These are phyloP conservation scores for Leuciscus idus DNA, from an alignment of 2,113 vertebrate species.

Conservation along the genomic window DNA sequence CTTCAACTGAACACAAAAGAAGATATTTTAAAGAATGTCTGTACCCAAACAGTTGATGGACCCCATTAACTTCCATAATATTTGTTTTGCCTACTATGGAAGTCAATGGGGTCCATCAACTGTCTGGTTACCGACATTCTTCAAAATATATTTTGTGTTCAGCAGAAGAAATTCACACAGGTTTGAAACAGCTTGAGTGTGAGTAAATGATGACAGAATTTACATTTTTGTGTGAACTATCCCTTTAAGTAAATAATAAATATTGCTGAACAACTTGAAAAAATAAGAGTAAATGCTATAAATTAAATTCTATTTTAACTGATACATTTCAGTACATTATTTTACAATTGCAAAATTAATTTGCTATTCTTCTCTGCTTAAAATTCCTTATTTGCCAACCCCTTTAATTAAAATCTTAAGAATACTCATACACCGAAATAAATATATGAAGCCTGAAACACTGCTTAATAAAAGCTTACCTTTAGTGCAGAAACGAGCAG, in stretches of 20 bases:
- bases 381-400: neutral
- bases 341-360: neutral
- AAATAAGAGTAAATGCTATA: neutral
- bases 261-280: neutral
- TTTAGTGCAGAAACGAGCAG: neutral
- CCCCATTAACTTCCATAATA: too few relatives aligned
- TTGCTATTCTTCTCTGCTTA: neutral
- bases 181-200: too few relatives aligned
- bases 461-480: neutral
- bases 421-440: neutral
- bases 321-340: neutral
- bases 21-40: too few relatives aligned
- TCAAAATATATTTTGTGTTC: too few relatives aligned
- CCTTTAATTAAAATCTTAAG: neutral
- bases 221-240: too few relatives aligned
- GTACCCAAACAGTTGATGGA: too few relatives aligned
- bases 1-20: too few relatives aligned
- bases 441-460: neutral
- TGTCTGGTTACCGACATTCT: too few relatives aligned
- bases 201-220: too few relatives aligned
- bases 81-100: too few relatives aligned
- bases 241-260: neutral
- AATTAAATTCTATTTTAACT: neutral
- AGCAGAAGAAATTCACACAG: too few relatives aligned
- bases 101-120: too few relatives aligned